Conservation (phyloP, 2,797 vertebrate species). For the Crenuchus spilurus region DNA sequence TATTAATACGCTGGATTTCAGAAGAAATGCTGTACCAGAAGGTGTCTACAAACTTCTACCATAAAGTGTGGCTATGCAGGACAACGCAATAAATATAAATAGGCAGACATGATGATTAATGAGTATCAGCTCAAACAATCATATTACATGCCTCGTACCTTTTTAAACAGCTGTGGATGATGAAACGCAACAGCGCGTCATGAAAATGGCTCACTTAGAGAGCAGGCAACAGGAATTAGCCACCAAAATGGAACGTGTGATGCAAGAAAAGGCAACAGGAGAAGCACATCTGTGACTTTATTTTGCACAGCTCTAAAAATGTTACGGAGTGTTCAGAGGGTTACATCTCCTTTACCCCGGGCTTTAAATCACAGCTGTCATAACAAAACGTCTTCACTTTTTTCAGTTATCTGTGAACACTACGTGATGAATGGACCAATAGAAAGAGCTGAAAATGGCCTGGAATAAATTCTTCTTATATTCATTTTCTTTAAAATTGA, state of each 20-base stretch:
- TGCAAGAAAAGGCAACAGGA: slow-evolving; percentile 3
- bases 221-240: neutral
- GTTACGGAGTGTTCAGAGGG: neutral
- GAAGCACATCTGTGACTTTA: neutral
- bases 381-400: neutral
- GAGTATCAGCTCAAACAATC: neutral
- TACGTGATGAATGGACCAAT: no score
- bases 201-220: neutral
- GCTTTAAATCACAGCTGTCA: neutral
- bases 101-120: neutral
- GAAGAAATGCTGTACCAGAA: neutral
- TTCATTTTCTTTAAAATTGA: no score
- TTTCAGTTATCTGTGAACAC: no score
- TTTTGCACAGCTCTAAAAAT: neutral
- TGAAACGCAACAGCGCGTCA: neutral
- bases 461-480: no score
- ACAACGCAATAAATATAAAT: neutral
- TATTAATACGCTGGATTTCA: neutral
- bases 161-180: neutral
- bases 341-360: neutral
- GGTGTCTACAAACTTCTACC: neutral
- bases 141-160: neutral
- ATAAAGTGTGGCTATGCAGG: no score
- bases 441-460: no score
- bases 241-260: neutral